Percentiles rank a stretch among this genome's conserved stretches.
Conservation (phyloP, 2,888 invertebrate genomes). For the Cynaeus angustus region DNA sequence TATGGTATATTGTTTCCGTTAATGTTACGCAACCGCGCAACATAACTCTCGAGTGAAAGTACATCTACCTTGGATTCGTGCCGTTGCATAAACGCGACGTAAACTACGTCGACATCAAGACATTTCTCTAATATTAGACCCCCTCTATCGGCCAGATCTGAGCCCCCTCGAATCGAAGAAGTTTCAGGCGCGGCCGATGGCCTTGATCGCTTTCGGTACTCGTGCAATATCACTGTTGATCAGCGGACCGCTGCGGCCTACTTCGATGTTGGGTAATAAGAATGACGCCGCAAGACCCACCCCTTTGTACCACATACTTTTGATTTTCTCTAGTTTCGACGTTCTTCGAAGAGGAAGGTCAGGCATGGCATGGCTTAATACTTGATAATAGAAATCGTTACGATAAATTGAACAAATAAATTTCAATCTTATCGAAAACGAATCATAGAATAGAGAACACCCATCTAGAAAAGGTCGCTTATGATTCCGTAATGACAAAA, state of each 20-base stretch:
- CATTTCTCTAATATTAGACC: constrained; percentile 47
- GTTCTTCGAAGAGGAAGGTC: constrained; percentile 1
- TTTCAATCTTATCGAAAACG: constrained; percentile 27
- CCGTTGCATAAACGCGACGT: constrained; percentile 61
- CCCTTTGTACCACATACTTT: constrained; percentile 1
- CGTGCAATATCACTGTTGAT: constrained; percentile 49
- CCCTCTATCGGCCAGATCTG: constrained; percentile 27
- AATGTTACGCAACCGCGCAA: constrained; percentile 61
- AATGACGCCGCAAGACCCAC: constrained; percentile 21
- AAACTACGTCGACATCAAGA: constrained; percentile 39
- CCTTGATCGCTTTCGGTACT: constrained; percentile 56
- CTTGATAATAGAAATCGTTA: constrained; percentile 25
- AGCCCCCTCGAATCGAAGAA: constrained; percentile 47
- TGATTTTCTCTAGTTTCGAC: neutral
- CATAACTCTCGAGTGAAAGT: constrained; percentile 66
- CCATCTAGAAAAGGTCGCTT: constrained; percentile 5
- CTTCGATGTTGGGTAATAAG: constrained; percentile 53
- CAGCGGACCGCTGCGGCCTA: constrained; percentile 56
- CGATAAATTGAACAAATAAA: constrained; percentile 36
- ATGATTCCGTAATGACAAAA: constrained; percentile 22
- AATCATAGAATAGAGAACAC: constrained; percentile 16
- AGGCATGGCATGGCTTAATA: constrained; percentile 6
- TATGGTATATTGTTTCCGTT: constrained; percentile 59
- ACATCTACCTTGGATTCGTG: constrained; percentile 63
- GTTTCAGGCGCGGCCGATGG: constrained; percentile 47